Conservation (phyloP, 2,888 invertebrate species). For the Vandiemenella viatica region DNA sequence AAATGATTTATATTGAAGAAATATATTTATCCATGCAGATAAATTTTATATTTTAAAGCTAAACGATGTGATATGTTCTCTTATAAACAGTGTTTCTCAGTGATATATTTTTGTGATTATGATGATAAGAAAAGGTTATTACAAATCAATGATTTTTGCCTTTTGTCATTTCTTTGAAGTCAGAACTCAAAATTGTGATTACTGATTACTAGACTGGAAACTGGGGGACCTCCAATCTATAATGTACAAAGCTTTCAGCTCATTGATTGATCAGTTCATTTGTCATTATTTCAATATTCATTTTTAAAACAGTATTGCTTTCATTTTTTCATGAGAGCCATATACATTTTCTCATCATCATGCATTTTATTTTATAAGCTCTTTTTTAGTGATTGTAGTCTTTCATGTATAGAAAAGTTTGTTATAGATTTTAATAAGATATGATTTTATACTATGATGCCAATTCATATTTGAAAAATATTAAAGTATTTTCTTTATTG, state of each 20-base stretch:
- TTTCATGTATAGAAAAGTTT: background rate
- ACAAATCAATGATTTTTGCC: no score
- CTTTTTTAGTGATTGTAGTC: background rate
- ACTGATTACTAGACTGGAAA: background rate
- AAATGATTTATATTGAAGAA: background rate
- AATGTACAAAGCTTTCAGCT: background rate
- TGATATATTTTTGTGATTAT: background rate
- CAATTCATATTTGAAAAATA: background rate
- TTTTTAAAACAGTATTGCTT: background rate
- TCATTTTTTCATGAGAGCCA: background rate
- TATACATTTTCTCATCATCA: background rate
- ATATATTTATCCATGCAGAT: background rate
- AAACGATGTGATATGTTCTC: background rate
- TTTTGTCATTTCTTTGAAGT: no score
- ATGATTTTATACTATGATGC: background rate
- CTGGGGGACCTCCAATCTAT: background rate
- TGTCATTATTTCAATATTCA: background rate
- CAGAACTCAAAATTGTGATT: no score
- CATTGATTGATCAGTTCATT: background rate
- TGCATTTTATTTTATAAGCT: background rate
- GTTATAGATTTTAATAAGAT: background rate
- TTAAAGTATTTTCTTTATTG: background rate
- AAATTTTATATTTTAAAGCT: background rate
- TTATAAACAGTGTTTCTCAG: background rate
- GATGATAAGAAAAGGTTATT: background rate